Evolutionary conservation across 2,888 invertebrate species (phyloP).

Genomic region (Ctena decussata): DNA sequence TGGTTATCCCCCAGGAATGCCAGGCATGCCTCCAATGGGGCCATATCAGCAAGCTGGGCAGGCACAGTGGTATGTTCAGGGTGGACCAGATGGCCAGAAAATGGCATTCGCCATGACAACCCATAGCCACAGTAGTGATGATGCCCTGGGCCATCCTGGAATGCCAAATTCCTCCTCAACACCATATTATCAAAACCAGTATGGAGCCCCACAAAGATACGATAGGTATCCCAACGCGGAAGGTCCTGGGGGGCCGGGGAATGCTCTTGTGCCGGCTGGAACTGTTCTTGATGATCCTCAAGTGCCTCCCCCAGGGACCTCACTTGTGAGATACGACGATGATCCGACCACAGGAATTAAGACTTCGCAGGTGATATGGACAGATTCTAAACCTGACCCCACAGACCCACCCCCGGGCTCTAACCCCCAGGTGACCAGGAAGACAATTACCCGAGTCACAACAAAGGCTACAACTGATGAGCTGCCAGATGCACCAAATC

Average conservation of each 20-base stretch:
- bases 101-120: constrained; percentile 73
- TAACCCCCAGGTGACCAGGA: constrained; percentile 78
- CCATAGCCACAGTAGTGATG: constrained; percentile 49
- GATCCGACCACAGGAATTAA: constrained; percentile 78
- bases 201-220: constrained; percentile 27
- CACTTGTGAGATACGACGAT: constrained; percentile 74
- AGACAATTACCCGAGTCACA: constrained; percentile 80
- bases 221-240: background rate
- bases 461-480: constrained; percentile 74
- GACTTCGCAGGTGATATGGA: constrained; percentile 81
- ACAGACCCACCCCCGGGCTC: constrained; percentile 78
- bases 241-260: constrained; percentile 24
- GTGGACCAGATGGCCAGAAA: constrained; percentile 64
- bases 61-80: constrained; percentile 78
- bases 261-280: constrained; percentile 65
- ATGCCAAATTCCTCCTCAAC: constrained; percentile 74
- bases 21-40: constrained; percentile 34
- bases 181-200: constrained; percentile 60
- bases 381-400: constrained; percentile 77
- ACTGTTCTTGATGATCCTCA: constrained; percentile 72
- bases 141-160: constrained; percentile 53
- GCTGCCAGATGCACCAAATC: constrained; percentile 72
- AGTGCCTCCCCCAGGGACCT: constrained; percentile 75
- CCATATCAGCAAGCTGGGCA: constrained; percentile 71
- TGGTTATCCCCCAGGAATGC: constrained; percentile 44